Conservation (phyloP, 2,113 vertebrate genomes). For the Rhinolophus sinicus region DNA sequence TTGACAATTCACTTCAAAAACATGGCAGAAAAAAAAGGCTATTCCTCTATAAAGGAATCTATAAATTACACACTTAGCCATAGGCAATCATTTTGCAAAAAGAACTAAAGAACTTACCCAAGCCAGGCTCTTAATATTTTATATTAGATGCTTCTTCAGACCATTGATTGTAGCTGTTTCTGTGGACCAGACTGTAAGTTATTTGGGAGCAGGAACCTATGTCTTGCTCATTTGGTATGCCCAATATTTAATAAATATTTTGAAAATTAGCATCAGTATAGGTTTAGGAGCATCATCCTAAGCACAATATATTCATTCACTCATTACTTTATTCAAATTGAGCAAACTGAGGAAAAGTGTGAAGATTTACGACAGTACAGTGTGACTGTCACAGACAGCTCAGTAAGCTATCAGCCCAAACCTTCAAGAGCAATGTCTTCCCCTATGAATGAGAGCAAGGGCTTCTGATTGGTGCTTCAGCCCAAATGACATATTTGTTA, state of each 20-base stretch:
- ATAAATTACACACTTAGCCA: constrained; percentile 13
- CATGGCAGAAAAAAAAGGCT: background rate
- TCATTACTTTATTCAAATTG: constrained; percentile 27
- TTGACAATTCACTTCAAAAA: background rate
- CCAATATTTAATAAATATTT: constrained; percentile 31
- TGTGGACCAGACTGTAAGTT: background rate
- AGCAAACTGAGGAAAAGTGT: constrained; percentile 11
- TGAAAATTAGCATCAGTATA: constrained; percentile 32
- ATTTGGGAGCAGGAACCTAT: background rate
- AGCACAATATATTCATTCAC: background rate
- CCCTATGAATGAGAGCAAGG: background rate
- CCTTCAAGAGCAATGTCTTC: background rate
- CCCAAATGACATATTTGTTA: background rate
- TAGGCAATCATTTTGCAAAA: background rate
- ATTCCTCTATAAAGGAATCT: background rate
- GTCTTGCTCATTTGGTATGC: background rate
- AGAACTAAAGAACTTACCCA: background rate
- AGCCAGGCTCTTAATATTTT: constrained; percentile 1
- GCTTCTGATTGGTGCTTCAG: background rate
- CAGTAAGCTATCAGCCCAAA: background rate
- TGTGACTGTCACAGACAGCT: background rate
- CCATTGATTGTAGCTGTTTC: constrained; percentile 15
- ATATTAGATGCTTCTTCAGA: constrained; percentile 30
- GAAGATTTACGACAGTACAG: background rate
- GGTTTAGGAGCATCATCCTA: background rate